These are phyloP conservation scores for Brachionus plicatilis DNA, from an alignment of 1,140 invertebrate genomes.

Conservation along the genomic window DNA sequence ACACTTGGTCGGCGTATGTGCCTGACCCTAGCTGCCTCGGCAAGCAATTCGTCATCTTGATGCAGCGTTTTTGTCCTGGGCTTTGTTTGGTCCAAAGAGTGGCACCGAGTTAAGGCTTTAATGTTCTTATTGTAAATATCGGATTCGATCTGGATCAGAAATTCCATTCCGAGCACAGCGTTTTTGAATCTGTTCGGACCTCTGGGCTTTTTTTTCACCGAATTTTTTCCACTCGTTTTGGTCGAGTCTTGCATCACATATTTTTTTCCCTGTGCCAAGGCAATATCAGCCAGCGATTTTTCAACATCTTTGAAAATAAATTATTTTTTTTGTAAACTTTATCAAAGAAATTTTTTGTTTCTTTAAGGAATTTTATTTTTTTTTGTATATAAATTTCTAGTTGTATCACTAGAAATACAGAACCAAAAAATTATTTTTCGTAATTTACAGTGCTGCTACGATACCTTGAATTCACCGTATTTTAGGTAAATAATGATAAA, in stretches of 20 bases:
- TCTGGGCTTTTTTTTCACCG: not conserved
- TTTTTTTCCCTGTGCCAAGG: constrained; percentile 7
- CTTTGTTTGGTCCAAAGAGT: not conserved
- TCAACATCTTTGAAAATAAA: not conserved
- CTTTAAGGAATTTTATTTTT: not conserved
- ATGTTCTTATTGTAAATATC: not conserved
- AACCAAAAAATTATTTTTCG: too few relatives aligned
- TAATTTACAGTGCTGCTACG: too few relatives aligned
- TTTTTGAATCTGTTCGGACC: not conserved
- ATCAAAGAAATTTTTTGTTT: not conserved
- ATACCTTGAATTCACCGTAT: too few relatives aligned
- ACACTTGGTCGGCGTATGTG: not conserved
- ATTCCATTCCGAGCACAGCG: not conserved
- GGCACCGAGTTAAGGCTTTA: not conserved
- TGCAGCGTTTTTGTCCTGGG: not conserved
- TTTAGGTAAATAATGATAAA: too few relatives aligned
- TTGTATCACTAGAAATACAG: too few relatives aligned
- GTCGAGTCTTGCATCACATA: not conserved
- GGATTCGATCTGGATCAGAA: not conserved
- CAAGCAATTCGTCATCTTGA: not conserved
- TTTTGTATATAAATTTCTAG: too few relatives aligned
- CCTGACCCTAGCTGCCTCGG: not conserved
- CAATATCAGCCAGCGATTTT: not conserved
- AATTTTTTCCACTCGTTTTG: not conserved
- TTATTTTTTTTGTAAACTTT: not conserved